A percentile compares a stretch with the other conserved stretches of the same genome.
These are phyloP conservation scores for Dendrolimus punctatus DNA, from an alignment of 1,140 invertebrate species.

Conservation along the genomic window DNA sequence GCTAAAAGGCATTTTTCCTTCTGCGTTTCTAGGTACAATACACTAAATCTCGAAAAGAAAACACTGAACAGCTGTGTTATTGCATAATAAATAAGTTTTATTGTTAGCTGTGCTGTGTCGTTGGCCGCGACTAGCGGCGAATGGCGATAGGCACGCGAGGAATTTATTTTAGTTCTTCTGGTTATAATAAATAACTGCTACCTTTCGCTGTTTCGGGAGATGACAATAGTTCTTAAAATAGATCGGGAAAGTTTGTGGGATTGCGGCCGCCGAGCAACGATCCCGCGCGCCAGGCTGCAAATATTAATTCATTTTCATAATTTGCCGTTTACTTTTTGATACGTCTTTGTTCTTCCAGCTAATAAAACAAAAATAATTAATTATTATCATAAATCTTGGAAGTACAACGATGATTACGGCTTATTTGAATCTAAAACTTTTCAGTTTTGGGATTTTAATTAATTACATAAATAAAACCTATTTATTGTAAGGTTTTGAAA, in stretches of 20 bases:
- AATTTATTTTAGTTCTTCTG: constrained; percentile 14
- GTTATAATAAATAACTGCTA: constrained; percentile 8
- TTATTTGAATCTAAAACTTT: too few species aligned
- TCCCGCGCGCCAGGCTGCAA: too few species aligned
- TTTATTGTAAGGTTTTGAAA: too few species aligned
- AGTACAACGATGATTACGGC: too few species aligned
- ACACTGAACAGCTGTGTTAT: constrained; percentile 9
- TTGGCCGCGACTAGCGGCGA: constrained; percentile 5
- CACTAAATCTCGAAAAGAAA: constrained; percentile 6
- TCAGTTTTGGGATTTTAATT: too few species aligned
- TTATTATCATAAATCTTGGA: too few species aligned
- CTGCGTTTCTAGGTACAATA: neutral
- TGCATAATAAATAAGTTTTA: constrained; percentile 13
- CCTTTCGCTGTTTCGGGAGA: constrained; percentile 22
- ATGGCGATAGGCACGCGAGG: constrained; percentile 8
- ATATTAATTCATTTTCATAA: too few species aligned
- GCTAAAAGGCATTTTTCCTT: constrained; percentile 13
- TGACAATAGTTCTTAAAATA: constrained; percentile 28
- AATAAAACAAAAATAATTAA: too few species aligned
- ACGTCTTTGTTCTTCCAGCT: too few species aligned
- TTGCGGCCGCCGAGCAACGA: too few species aligned
- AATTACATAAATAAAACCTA: too few species aligned
- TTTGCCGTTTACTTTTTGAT: too few species aligned
- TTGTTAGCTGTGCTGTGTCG: constrained; percentile 2
- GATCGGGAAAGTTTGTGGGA: neutral